Percentiles rank a stretch among this genome's conserved stretches.
Evolutionary conservation across 2,113 vertebrate species (phyloP).

Genomic region (Paratilapia polleni): DNA sequence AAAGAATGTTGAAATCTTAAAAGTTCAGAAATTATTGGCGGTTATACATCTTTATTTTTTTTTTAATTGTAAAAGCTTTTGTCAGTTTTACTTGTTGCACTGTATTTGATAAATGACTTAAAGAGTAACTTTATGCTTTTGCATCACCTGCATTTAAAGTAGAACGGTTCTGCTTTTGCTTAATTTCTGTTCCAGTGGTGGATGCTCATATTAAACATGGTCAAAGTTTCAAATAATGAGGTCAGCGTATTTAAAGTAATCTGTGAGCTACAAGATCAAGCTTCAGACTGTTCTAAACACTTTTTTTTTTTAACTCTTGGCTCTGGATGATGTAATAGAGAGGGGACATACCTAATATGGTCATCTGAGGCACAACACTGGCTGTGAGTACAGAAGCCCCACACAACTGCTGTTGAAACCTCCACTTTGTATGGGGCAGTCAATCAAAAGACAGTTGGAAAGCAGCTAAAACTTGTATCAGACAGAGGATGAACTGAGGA

Average conservation of each 20-base stretch:
- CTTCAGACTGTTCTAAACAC: neutral
- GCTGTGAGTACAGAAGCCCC: neutral
- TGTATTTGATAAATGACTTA: neutral
- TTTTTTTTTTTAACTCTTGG: neutral
- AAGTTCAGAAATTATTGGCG: rapidly evolving
- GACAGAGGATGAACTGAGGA: neutral
- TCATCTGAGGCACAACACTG: neutral
- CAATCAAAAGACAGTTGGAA: neutral
- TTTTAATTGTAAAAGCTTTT: neutral
- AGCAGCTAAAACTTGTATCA: neutral
- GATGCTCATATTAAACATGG: neutral
- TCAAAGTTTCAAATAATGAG: neutral
- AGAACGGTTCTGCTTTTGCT: neutral
- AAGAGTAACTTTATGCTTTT: neutral
- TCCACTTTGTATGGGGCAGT: neutral
- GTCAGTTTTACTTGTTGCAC: neutral
- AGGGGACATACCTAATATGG: neutral
- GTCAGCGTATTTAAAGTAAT: neutral
- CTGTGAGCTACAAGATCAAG: neutral
- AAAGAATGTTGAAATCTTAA: neutral
- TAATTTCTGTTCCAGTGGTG: too few species aligned
- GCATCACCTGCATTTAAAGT: neutral
- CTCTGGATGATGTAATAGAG: neutral
- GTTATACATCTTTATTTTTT: neutral
- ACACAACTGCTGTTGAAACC: neutral